Evolutionary conservation across 2,888 invertebrate species (phyloP), one percentile per base, ranked within the genome.

Genomic region (Druceiella hillmani): DNA sequence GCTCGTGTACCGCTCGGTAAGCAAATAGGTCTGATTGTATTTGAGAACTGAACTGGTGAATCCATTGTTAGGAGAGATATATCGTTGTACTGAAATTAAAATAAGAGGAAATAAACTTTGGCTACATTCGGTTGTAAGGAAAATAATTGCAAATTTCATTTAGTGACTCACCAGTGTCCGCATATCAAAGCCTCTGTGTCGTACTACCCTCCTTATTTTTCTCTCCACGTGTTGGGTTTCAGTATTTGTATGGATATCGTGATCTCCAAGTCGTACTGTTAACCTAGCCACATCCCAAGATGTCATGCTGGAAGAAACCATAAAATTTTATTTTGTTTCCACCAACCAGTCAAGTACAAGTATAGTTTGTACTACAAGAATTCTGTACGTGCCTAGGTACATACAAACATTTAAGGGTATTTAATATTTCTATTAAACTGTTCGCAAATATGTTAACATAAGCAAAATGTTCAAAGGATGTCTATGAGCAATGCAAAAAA

Each of bases 231-330:
- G 89, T 40, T 76, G 74, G 2, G 83, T 81, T 60, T 90, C 90
- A 2, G 75, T 64, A 53, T 78, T 80, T 1, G 79, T 79, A 52
- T 80, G 81, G 36, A 91, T 89, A 51, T 91, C 85, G 57, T 90
- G 78, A 57, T 90, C 91, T 5, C 89, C 90, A 10, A 91, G 69
- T 47, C 86, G 75, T 1, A 86, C 87, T 2, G 85, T 87, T 37
- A 91, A 55, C 34, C 87, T 76, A 0, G 89, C 85, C 1, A 91
- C 89, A 57, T 91, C 90, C 83, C 85, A 87, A 1, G 88, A 85
- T 34, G 81, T 87, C 90, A 91, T 90, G 51, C 90, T 90, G 57
- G 24, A 62, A 61, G 42, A 12, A 13, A 11, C 5, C 9, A 11
- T 9, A 14, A 24, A 12, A 11, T 25, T 16, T 26, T 29, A 16